A percentile compares a stretch with the other conserved stretches of the same genome.
These are phyloP conservation scores for Oxyruncus cristatus DNA, from an alignment of 2,113 vertebrate species.

Conservation along the genomic window DNA sequence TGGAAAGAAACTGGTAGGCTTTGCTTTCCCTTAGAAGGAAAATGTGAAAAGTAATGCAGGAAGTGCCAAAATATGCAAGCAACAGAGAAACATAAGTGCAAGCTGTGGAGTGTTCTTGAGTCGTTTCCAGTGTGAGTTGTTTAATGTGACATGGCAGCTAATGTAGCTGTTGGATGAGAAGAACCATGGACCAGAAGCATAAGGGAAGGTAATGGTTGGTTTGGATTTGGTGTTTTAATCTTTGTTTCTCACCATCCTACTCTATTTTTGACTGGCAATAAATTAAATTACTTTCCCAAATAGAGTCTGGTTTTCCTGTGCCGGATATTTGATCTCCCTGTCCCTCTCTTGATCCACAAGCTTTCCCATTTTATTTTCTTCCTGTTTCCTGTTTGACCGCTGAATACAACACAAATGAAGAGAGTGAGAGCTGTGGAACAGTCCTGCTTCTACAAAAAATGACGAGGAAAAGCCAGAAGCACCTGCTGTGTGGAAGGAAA, in stretches of 20 bases:
- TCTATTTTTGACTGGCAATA: not conserved
- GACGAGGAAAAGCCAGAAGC: not conserved
- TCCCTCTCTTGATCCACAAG: not conserved
- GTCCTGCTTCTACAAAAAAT: not conserved
- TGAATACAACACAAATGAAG: not conserved
- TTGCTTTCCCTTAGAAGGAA: not conserved
- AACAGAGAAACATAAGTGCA: not conserved
- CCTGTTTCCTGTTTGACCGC: not conserved
- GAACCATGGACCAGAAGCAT: not conserved
- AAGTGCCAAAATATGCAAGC: not conserved
- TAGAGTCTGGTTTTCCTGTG: not conserved
- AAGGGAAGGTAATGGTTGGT: not conserved
- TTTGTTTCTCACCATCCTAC: not conserved
- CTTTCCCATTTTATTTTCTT: not conserved
- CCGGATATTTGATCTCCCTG: not conserved
- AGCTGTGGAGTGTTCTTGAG: not conserved
- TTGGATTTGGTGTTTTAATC: not conserved
- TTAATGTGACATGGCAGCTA: not conserved
- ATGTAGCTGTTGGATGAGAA: not conserved
- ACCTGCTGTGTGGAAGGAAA: not conserved
- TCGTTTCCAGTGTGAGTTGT: not conserved
- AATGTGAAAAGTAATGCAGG: not conserved
- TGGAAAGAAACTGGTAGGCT: not conserved
- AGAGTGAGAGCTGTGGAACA: not conserved
- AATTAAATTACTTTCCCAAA: not conserved